phyloP scores from a whole-genome alignment of 2,113 vertebrate genomes.

The Elaphurus davidianus region DNA sequence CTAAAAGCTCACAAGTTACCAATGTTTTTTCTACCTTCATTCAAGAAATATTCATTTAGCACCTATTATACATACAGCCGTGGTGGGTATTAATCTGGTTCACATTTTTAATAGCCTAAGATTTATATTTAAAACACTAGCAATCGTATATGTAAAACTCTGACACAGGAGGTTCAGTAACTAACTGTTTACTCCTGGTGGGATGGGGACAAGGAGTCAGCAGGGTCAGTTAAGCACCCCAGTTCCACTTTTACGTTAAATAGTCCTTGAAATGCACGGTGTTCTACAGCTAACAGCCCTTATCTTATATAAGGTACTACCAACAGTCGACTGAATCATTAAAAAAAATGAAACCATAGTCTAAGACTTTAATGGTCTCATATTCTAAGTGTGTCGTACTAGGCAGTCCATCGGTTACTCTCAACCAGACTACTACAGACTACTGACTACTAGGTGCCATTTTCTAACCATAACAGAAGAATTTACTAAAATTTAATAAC shows the following conservation, averaged over 20 bases:
- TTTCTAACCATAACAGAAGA: background rate
- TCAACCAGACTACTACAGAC: background rate
- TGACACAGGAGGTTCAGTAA: background rate
- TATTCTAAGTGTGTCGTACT: background rate
- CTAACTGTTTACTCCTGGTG: background rate
- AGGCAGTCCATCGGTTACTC: background rate
- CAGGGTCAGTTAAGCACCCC: background rate
- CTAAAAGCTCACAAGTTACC: background rate
- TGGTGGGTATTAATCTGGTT: background rate
- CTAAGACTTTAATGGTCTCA: background rate
- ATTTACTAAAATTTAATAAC: constrained; percentile 22
- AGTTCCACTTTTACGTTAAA: background rate
- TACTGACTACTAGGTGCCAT: background rate
- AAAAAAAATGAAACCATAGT: background rate
- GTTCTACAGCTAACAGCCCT: background rate
- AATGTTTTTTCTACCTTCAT: background rate
- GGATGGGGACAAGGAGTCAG: background rate
- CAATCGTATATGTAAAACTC: background rate
- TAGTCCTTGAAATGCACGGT: background rate
- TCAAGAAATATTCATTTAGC: background rate
- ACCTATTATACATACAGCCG: background rate
- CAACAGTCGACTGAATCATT: background rate
- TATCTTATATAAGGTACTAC: background rate
- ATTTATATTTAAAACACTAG: constrained; percentile 22
- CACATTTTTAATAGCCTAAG: background rate